A percentile compares a stretch with the other conserved stretches of the same genome.
Evolutionary conservation across 2,888 invertebrate species (phyloP).

Genomic region (Eilema caniola): DNA sequence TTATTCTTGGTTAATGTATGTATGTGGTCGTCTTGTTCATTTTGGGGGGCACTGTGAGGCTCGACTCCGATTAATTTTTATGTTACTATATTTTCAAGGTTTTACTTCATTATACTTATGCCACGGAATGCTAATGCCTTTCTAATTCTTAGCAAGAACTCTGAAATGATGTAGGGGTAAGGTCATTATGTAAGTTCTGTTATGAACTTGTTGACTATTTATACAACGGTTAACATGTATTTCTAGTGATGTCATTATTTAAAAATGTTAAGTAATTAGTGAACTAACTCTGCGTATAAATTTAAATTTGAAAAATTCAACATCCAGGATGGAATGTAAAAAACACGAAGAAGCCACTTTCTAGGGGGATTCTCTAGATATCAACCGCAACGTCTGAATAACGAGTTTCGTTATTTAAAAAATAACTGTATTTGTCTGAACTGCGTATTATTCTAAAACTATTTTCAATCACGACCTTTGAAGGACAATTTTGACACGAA

Average conservation of each 20-base stretch:
- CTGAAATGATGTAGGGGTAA: not conserved
- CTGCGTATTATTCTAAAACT: not conserved
- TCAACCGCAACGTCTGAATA: not conserved
- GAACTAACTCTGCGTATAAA: too few species aligned
- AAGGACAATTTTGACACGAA: not conserved
- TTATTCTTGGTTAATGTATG: conserved; percentile 7
- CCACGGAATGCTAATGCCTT: too few species aligned
- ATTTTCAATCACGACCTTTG: not conserved
- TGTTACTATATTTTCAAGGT: not conserved
- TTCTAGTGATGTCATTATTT: too few species aligned
- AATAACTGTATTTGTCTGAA: not conserved
- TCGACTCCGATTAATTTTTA: too few species aligned
- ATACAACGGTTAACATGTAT: too few species aligned
- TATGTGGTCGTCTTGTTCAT: conserved; percentile 2
- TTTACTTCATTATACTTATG: not conserved
- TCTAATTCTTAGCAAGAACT: not conserved
- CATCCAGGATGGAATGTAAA: too few species aligned
- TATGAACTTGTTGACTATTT: too few species aligned
- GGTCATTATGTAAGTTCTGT: not conserved
- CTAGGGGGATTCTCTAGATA: not conserved
- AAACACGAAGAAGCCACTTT: too few species aligned
- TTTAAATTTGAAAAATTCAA: too few species aligned
- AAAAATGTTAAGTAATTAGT: too few species aligned
- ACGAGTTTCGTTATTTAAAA: not conserved
- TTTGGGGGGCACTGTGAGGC: too few species aligned